phyloP scores from a whole-genome alignment of 2,113 vertebrate genomes.

The Crotophaga sulcirostris region DNA sequence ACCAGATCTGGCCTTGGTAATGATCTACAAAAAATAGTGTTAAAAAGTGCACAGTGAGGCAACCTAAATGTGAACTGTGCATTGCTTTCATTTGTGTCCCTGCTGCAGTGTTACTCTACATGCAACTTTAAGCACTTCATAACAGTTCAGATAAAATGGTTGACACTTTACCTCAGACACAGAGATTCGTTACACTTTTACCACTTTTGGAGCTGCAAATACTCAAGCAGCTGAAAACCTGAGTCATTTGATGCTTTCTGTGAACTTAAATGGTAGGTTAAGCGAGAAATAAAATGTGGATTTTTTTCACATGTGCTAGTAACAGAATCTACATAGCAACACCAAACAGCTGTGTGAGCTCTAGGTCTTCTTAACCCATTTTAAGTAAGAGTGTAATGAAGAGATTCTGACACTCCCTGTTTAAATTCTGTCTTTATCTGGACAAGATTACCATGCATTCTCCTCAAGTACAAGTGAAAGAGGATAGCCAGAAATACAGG shows the following conservation, averaged over 20 bases:
- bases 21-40: neutral
- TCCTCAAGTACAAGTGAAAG: neutral
- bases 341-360: conserved; percentile 1
- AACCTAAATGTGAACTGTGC: neutral
- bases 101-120: neutral
- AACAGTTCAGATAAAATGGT: neutral
- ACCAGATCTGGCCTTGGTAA: neutral
- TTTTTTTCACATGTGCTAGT: neutral
- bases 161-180: neutral
- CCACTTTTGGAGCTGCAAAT: neutral
- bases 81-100: neutral
- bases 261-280: conserved; percentile 10
- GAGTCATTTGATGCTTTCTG: neutral
- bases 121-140: neutral
- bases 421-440: neutral
- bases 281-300: neutral
- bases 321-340: conserved; percentile 39
- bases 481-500: neutral
- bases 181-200: neutral
- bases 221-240: neutral
- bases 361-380: neutral
- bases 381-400: conserved; percentile 1
- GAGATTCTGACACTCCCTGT: neutral
- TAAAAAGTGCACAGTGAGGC: neutral
- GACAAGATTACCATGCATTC: neutral